Percentiles rank a stretch among this genome's conserved stretches.
phyloP scores from a whole-genome alignment of 2,113 vertebrate genomes.

The Erythrocercus mccallii region DNA sequence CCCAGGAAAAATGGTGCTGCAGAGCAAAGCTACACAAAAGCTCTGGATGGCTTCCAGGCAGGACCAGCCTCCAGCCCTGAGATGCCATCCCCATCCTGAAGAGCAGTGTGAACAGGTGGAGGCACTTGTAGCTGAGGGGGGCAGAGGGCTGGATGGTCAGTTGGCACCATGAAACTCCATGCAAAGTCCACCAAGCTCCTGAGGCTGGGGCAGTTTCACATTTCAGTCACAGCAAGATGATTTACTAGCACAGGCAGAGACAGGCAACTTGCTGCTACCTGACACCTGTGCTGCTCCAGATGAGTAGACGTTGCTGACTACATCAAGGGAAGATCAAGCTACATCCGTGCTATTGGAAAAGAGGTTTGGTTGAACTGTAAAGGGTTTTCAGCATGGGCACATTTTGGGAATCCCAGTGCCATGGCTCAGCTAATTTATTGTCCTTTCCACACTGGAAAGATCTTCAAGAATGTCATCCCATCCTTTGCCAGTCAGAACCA shows the following conservation, averaged over 20 bases:
- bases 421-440: background rate
- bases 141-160: background rate
- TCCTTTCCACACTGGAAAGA: background rate
- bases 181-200: background rate
- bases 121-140: background rate
- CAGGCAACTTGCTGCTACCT: background rate
- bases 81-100: background rate
- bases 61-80: rapidly evolving
- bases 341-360: background rate
- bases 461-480: background rate
- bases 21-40: background rate
- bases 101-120: background rate
- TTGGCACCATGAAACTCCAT: background rate
- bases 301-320: rapidly evolving
- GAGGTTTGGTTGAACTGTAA: background rate
- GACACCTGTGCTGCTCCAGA: background rate
- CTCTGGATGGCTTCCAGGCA: background rate
- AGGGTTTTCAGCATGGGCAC: background rate
- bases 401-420: background rate
- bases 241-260: background rate
- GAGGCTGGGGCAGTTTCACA: background rate
- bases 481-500: background rate
- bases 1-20: rapidly evolving
- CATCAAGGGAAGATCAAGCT: background rate
- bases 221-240: background rate